Evolutionary conservation across 2,113 vertebrate genomes (phyloP).

Genomic region (Erythrocercus mccallii): DNA sequence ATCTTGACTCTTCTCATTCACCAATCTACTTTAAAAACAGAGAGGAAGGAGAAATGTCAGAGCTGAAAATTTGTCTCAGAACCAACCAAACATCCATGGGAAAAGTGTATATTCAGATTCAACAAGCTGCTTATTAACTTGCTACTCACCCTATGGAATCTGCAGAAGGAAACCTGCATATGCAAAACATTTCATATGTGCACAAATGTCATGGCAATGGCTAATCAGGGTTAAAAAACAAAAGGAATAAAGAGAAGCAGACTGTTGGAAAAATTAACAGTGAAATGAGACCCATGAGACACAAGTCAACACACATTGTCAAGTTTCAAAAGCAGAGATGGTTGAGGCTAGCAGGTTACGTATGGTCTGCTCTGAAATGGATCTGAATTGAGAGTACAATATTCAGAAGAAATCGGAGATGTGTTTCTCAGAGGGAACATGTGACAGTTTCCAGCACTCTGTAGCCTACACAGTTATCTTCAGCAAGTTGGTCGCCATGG

Average conservation of each 20-base stretch:
- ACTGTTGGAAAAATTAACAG: background rate
- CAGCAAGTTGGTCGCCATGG: constrained; percentile 18
- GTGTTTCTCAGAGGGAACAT: background rate
- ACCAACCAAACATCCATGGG: background rate
- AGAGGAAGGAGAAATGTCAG: background rate
- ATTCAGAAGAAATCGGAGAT: background rate
- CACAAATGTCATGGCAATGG: background rate
- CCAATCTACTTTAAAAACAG: background rate
- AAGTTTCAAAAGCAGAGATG: background rate
- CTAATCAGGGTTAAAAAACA: background rate
- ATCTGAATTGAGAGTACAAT: background rate
- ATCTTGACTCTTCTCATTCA: background rate
- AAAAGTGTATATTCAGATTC: background rate
- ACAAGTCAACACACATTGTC: background rate
- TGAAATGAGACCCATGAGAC: background rate
- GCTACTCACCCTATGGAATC: background rate
- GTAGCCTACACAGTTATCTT: background rate
- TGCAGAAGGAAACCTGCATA: background rate
- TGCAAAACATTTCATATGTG: background rate
- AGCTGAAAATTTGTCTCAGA: background rate
- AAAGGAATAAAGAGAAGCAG: background rate
- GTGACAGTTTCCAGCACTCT: background rate
- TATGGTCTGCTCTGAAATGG: background rate
- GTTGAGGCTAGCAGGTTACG: background rate
- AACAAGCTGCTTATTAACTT: background rate